Conservation (phyloP, 2,888 invertebrate species). For the Sepiola atlantica region DNA sequence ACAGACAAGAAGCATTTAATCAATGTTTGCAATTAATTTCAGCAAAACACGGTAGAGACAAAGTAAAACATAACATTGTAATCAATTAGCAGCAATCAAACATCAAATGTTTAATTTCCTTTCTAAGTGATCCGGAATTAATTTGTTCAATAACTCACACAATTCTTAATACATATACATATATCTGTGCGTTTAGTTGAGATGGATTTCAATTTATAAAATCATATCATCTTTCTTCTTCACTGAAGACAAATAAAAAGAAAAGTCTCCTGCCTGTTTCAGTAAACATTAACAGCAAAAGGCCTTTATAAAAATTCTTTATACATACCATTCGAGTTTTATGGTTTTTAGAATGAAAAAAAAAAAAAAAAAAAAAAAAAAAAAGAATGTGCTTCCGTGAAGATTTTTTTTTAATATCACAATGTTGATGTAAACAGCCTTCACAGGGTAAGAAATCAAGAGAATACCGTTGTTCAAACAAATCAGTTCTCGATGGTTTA, state of each 20-base stretch:
- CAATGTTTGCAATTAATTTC: too few species aligned
- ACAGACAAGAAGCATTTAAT: too few species aligned
- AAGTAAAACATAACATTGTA: too few species aligned
- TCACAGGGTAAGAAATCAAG: neutral
- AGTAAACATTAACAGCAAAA: neutral
- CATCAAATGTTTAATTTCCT: too few species aligned
- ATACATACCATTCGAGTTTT: neutral
- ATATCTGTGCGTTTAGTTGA: conserved; percentile 20
- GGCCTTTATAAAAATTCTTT: neutral
- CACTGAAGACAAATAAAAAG: neutral
- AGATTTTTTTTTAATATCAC: conserved; percentile 8
- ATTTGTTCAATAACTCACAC: too few species aligned
- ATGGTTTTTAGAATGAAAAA: neutral
- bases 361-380: neutral
- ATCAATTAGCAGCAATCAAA: too few species aligned
- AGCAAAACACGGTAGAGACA: too few species aligned
- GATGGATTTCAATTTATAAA: neutral
- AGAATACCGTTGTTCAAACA: neutral
- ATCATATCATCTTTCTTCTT: neutral
- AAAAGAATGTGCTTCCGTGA: neutral
- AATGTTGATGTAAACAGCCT: neutral
- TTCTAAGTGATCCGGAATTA: too few species aligned
- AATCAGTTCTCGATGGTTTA: neutral
- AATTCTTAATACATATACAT: neutral
- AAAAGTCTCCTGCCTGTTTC: neutral